Evolutionary conservation across 2,888 invertebrate species (phyloP).

Genomic region (Drosophila nigricruria): DNA sequence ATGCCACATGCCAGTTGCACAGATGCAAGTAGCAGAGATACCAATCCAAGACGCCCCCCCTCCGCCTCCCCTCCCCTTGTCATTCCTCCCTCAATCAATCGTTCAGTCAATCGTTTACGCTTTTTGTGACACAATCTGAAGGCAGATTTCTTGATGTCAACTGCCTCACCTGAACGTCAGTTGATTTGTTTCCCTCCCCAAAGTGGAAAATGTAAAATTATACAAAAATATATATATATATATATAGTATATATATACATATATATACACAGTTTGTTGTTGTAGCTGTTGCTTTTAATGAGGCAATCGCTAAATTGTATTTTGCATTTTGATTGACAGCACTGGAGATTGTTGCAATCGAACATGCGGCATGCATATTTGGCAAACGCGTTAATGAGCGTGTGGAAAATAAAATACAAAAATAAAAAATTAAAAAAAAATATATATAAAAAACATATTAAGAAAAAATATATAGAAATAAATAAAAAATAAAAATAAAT

Average conservation of each 20-base stretch:
- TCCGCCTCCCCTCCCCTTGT: not conserved
- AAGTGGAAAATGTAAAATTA: conserved; percentile 73
- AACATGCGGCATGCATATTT: conserved; percentile 64
- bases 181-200: conserved; percentile 27
- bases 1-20: conserved; percentile 50
- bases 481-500: not conserved
- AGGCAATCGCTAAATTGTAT: conserved; percentile 59
- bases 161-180: conserved; percentile 32
- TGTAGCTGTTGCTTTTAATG: conserved; percentile 62
- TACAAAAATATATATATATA: conserved; percentile 21
- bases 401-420: not conserved
- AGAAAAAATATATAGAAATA: not conserved
- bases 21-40: conserved; percentile 54
- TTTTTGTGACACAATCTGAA: conserved; percentile 52
- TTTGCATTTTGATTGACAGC: conserved; percentile 81
- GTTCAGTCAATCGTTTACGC: conserved; percentile 27
- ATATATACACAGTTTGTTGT: not conserved
- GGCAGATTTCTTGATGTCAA: conserved; percentile 42
- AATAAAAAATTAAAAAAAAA: not conserved
- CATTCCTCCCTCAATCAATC: conserved; percentile 1
- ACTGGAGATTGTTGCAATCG: conserved; percentile 67
- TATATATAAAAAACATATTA: not conserved
- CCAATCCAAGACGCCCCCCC: not conserved
- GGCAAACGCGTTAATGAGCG: conserved; percentile 67
- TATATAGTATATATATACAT: not conserved